These are phyloP conservation scores for Aphelenchoides fujianensis DNA, from an alignment of 1,140 invertebrate genomes.

Conservation along the genomic window DNA sequence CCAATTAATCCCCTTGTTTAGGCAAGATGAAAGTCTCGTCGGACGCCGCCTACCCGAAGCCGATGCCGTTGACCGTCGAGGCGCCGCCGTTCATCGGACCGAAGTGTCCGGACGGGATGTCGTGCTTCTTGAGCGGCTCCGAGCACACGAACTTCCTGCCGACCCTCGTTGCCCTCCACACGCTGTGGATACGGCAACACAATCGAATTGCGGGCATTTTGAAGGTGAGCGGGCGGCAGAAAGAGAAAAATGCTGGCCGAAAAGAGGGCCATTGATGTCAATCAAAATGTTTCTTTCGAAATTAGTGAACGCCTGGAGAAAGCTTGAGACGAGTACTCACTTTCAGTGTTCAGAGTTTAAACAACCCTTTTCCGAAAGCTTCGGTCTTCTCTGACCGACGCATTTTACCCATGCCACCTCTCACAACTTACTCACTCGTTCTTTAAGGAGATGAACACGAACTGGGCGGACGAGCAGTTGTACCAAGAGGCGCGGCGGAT, in stretches of 20 bases:
- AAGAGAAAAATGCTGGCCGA: too few relatives aligned
- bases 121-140: constrained; percentile 34
- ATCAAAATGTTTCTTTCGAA: too few relatives aligned
- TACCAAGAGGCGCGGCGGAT: constrained; percentile 80
- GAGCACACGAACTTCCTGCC: constrained; percentile 82
- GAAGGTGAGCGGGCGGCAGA: too few relatives aligned
- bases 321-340: too few relatives aligned
- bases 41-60: not conserved
- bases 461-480: constrained; percentile 89
- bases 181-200: constrained; percentile 78
- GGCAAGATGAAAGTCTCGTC: constrained; percentile 19
- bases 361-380: not conserved
- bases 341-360: not conserved
- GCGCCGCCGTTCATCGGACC: not conserved
- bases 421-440: not conserved
- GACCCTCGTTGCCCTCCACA: constrained; percentile 79
- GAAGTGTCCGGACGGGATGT: constrained; percentile 12
- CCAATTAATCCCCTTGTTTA: not conserved
- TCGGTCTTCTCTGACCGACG: too few relatives aligned
- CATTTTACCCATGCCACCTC: too few relatives aligned
- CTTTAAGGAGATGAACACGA: constrained; percentile 77
- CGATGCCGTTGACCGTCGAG: not conserved
- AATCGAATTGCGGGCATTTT: constrained; percentile 46
- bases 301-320: too few relatives aligned
- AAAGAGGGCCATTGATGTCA: too few relatives aligned